These are phyloP conservation scores for Mesorhabditis sp. DNA, from an alignment of 2,888 invertebrate species.

Conservation along the genomic window DNA sequence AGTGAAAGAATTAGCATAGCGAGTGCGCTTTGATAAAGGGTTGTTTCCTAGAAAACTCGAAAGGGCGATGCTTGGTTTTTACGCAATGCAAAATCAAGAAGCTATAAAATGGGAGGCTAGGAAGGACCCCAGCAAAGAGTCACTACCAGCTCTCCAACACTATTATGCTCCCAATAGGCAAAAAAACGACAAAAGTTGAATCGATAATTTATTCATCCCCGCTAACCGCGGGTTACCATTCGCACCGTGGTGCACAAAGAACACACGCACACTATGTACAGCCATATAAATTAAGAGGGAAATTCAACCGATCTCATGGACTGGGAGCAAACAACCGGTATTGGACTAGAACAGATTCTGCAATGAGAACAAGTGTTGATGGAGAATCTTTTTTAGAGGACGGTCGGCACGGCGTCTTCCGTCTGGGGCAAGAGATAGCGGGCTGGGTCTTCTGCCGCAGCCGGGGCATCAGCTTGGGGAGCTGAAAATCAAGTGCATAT, in stretches of 20 bases:
- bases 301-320: neutral
- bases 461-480: neutral
- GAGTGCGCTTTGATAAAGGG: too few relatives aligned
- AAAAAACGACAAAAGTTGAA: neutral
- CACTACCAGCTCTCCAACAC: too few relatives aligned
- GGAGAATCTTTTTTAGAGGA: neutral
- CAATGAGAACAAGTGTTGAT: neutral
- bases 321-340: neutral
- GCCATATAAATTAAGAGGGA: neutral
- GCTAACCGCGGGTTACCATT: neutral
- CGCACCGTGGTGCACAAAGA: neutral
- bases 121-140: too few relatives aligned
- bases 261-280: neutral
- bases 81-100: too few relatives aligned
- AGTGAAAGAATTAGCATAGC: too few relatives aligned
- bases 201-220: neutral
- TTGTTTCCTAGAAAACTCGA: too few relatives aligned
- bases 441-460: neutral
- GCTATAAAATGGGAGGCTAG: too few relatives aligned
- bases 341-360: too few relatives aligned
- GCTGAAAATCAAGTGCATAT: neutral
- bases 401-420: neutral
- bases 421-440: constrained; percentile 2
- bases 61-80: too few relatives aligned
- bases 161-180: too few relatives aligned